Evolutionary conservation across 2,888 invertebrate genomes (phyloP).

Genomic region (Automeris io): DNA sequence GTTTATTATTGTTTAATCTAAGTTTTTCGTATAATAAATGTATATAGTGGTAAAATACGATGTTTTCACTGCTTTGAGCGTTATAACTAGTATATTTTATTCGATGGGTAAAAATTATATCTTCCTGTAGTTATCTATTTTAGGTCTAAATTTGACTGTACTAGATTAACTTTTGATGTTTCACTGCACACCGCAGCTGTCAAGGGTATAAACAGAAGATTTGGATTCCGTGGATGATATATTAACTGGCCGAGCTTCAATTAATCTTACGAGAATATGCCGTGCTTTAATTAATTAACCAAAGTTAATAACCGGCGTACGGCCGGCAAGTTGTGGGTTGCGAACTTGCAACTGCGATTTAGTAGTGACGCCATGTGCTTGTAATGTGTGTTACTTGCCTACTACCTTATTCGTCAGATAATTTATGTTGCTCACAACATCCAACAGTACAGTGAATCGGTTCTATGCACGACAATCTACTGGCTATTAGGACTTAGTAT

Average conservation of each 20-base stretch:
- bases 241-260: neutral
- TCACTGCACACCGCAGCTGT: too few species aligned
- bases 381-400: constrained; percentile 27
- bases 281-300: constrained; percentile 21
- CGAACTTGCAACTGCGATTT: constrained; percentile 37
- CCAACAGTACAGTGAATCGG: constrained; percentile 5
- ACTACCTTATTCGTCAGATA: constrained; percentile 22
- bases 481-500: constrained; percentile 2
- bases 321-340: constrained; percentile 20
- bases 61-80: too few species aligned
- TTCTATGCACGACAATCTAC: constrained; percentile 7
- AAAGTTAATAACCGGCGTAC: constrained; percentile 23
- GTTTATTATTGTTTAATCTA: too few species aligned
- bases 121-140: too few species aligned
- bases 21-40: too few species aligned
- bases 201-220: too few species aligned
- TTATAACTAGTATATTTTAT: too few species aligned
- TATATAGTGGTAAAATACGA: too few species aligned
- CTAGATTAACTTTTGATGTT: too few species aligned
- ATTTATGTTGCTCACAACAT: constrained; percentile 21
- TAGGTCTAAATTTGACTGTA: too few species aligned
- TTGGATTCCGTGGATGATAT: neutral
- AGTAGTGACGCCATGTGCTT: constrained; percentile 35
- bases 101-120: too few species aligned
- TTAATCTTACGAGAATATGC: neutral